phyloP scores from a whole-genome alignment of 2,113 vertebrate genomes.

The Cariama cristata region DNA sequence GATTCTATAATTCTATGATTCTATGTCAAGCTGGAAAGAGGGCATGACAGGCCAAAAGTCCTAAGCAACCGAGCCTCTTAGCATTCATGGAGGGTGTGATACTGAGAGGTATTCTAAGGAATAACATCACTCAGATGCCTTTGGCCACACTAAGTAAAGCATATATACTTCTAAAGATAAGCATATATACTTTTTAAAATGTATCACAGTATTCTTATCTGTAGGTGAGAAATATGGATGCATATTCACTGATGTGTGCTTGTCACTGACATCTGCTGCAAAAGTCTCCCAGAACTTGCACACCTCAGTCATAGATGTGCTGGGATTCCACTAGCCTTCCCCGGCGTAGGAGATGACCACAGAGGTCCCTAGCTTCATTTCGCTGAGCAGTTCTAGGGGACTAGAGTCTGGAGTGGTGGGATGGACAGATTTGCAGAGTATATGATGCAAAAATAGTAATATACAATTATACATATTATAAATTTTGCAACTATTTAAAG shows the following conservation, averaged over 20 bases:
- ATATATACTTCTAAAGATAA: background rate
- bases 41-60: background rate
- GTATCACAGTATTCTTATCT: background rate
- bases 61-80: background rate
- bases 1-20: too few relatives aligned
- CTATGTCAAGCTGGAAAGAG: background rate
- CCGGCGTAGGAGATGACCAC: rapidly evolving
- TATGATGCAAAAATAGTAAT: background rate
- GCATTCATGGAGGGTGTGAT: background rate
- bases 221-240: background rate
- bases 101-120: background rate
- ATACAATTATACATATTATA: background rate
- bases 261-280: background rate
- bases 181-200: too few relatives aligned
- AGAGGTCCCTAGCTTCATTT: background rate
- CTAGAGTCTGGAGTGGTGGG: background rate
- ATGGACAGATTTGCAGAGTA: background rate
- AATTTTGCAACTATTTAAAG: background rate
- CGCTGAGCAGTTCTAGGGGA: background rate
- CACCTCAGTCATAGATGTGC: background rate
- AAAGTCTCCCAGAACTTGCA: background rate
- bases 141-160: background rate
- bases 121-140: background rate
- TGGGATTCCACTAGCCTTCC: background rate
- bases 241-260: background rate